Evolutionary conservation across 2,797 vertebrate genomes (phyloP), one percentile per base, ranked within the genome.

Genomic region (Fratercula arctica): DNA sequence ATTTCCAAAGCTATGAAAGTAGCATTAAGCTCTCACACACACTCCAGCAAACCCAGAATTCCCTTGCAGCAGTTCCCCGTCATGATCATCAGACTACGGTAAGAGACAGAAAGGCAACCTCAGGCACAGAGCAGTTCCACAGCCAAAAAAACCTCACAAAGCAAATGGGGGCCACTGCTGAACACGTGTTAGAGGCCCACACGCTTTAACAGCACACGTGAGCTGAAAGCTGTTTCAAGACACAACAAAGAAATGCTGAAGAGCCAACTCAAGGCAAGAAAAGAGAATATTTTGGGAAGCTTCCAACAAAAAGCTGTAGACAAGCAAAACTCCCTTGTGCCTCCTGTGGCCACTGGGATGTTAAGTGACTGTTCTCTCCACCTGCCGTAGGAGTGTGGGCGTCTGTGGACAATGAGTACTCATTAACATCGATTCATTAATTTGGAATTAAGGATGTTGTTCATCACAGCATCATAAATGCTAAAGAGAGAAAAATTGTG

Each of bases 191-290:
- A 39, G 20, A 13, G 16, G 7, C 20, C 46, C 45, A 24, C 0
- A 0, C 37, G 39, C 51, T 82, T 41, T 53, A 63, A 57, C 25
- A 26, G 59, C 25, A 76, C 16, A 1, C 0, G 16, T 0, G 3
- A 74, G 28, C 37, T 26, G 7, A 61, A 88, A 89, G 46, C 12
- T 4, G 9, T 66, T 77, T 80, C 56, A 33, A 77, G 33, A 43
- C 50, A 75, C 63, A 66, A 37, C 21, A 68, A 56, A 87, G 61
- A 74, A 87, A 64, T 24, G 37, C 26, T 68, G 35, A 37, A 51
- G 20, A 69, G 19, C 11, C 48, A 75, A 39, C 45, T 31, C 45
- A 45, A 60, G 39, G n/a, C 50, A 89, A 68, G n/a, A 37, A 51
- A 63, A 72, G 8, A 28, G 11, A 43, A 4, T 10, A 60, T 39